A percentile compares a stretch with the other conserved stretches of the same genome.
These are phyloP conservation scores for Drosophila setosimentum DNA, from an alignment of 2,888 invertebrate species.

Conservation along the genomic window DNA sequence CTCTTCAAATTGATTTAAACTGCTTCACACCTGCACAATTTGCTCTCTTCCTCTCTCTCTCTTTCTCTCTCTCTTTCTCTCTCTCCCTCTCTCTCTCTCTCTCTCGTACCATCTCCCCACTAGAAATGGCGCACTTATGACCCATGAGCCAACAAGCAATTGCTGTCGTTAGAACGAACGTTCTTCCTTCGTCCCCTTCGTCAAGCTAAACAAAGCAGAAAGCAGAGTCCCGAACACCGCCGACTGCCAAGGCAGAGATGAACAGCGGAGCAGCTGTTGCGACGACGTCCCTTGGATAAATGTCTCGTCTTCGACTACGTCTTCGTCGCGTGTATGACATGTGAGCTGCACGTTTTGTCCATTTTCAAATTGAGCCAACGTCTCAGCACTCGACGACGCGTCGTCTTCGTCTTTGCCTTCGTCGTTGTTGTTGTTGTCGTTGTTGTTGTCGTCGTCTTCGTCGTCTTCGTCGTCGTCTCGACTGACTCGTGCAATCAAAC, in stretches of 20 bases:
- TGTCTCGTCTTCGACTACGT: slow-evolving; percentile 27
- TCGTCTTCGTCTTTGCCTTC: slow-evolving; percentile 10
- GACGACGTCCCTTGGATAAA: slow-evolving; percentile 26
- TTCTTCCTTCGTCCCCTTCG: background rate
- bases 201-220: too few relatives aligned
- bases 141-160: slow-evolving; percentile 21
- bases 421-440: slow-evolving; percentile 31
- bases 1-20: slow-evolving; percentile 6
- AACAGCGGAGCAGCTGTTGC: slow-evolving; percentile 45
- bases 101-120: background rate
- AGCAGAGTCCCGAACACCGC: background rate
- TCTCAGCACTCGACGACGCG: slow-evolving; percentile 58
- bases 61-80: background rate
- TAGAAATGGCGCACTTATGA: slow-evolving; percentile 7
- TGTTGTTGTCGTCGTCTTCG: slow-evolving; percentile 28
- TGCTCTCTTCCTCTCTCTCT: background rate
- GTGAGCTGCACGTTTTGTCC: slow-evolving; percentile 82
- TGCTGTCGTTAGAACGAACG: slow-evolving; percentile 12
- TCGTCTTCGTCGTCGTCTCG: slow-evolving; percentile 32
- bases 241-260: background rate
- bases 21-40: slow-evolving; percentile 39
- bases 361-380: slow-evolving; percentile 79
- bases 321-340: slow-evolving; percentile 78
- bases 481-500: slow-evolving; percentile 75
- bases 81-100: background rate